phyloP scores from a whole-genome alignment of 2,797 vertebrate genomes.

The Anolis apletophallus region DNA sequence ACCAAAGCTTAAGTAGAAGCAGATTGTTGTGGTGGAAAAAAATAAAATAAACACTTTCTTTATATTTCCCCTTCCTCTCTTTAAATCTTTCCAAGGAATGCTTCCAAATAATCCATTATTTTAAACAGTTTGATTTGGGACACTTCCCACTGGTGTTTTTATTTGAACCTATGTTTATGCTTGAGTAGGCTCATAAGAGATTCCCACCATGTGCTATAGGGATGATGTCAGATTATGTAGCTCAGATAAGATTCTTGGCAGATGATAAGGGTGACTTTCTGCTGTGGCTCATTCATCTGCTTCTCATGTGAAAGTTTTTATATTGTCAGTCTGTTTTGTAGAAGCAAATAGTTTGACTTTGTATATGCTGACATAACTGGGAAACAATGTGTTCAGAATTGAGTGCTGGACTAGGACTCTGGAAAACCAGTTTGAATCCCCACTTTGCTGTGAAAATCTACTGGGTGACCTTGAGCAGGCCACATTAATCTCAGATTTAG shows the following conservation, averaged over 20 bases:
- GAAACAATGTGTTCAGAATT: too few species aligned
- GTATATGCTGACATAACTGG: neutral
- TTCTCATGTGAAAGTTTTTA: slow-evolving; percentile 9
- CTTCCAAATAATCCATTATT: slow-evolving; percentile 32
- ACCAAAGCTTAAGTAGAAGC: slow-evolving; percentile 50
- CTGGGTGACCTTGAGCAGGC: too few species aligned
- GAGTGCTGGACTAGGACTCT: too few species aligned
- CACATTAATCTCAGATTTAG: too few species aligned
- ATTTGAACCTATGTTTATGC: slow-evolving; percentile 2
- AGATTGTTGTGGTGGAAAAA: slow-evolving; percentile 20
- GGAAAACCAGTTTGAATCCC: too few species aligned
- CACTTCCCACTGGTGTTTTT: slow-evolving; percentile 3
- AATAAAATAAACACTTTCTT: slow-evolving; percentile 16
- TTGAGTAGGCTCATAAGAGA: neutral
- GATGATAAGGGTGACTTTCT: neutral
- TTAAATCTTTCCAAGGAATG: neutral
- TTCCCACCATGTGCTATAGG: slow-evolving; percentile 32
- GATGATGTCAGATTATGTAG: neutral
- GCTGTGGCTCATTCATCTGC: slow-evolving; percentile 1
- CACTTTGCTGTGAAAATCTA: too few species aligned
- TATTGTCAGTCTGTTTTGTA: neutral
- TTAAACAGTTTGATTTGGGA: slow-evolving; percentile 38
- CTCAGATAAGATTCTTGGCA: slow-evolving; percentile 24
- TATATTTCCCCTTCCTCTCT: neutral
- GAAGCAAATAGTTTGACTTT: neutral